Percentiles rank a stretch among this genome's conserved stretches.
These are phyloP conservation scores for Eupithecia centaureata DNA, from an alignment of 2,888 invertebrate species.

Conservation along the genomic window DNA sequence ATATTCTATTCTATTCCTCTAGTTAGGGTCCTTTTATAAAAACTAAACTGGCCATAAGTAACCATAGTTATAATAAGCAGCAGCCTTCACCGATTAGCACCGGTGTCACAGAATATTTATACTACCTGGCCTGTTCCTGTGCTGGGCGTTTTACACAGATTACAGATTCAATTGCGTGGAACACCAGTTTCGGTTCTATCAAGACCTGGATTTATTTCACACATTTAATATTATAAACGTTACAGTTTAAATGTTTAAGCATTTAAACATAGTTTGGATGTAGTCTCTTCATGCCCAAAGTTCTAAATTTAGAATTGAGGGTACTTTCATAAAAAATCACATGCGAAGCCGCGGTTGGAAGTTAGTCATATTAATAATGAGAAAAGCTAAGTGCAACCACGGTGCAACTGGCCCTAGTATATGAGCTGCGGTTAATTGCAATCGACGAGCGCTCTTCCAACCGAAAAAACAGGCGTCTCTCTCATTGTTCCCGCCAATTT, in stretches of 20 bases:
- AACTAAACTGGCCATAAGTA: background rate
- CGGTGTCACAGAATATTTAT: background rate
- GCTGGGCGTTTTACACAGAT: background rate
- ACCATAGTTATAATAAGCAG: background rate
- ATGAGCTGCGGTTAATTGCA: conserved; percentile 74
- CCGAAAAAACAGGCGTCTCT: conserved; percentile 77
- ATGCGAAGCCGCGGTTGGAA: too few relatives aligned
- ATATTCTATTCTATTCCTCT: too few relatives aligned
- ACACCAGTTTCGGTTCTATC: background rate
- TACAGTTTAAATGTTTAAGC: too few relatives aligned
- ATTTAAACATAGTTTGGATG: too few relatives aligned
- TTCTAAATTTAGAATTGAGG: too few relatives aligned
- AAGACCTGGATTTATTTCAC: too few relatives aligned
- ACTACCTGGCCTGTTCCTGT: background rate
- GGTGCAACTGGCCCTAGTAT: conserved; percentile 54
- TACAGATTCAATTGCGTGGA: background rate
- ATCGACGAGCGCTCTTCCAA: conserved; percentile 79
- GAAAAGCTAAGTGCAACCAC: background rate
- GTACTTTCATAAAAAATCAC: too few relatives aligned
- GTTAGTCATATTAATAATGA: background rate
- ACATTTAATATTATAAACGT: too few relatives aligned
- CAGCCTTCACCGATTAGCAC: background rate
- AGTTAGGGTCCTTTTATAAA: too few relatives aligned
- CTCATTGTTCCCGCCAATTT: conserved; percentile 74
- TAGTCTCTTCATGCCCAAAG: too few relatives aligned